Evolutionary conservation across 2,888 invertebrate species (phyloP).

Genomic region (Spodoptera exigua): DNA sequence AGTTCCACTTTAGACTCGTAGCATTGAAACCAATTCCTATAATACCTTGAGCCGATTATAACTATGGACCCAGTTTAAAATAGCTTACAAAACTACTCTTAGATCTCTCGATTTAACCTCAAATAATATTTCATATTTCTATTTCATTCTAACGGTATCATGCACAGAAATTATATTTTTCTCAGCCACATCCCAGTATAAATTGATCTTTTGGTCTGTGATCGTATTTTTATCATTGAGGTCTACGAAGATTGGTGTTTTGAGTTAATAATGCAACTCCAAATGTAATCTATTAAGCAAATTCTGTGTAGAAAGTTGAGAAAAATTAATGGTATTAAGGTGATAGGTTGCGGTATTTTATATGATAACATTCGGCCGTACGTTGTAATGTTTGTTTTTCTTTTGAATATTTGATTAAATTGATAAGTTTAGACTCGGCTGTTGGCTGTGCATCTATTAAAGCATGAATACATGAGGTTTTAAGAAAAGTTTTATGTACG

Average conservation of each 20-base stretch:
- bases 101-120: constrained; percentile 36
- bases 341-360: constrained; percentile 62
- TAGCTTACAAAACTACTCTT: constrained; percentile 9
- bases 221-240: neutral
- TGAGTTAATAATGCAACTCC: constrained; percentile 36
- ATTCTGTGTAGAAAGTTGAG: constrained; percentile 67
- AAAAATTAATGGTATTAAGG: constrained; percentile 64
- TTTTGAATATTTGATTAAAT: constrained; percentile 58
- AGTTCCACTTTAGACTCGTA: constrained; percentile 18
- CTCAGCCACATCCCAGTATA: constrained; percentile 25
- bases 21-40: constrained; percentile 16
- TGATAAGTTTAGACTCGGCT: constrained; percentile 37
- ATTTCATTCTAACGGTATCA: constrained; percentile 56
- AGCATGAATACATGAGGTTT: constrained; percentile 28
- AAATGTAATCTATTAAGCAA: constrained; percentile 59
- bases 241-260: constrained; percentile 14
- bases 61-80: constrained; percentile 15
- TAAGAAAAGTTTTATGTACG: constrained; percentile 21
- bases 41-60: constrained; percentile 34
- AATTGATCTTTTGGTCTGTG: constrained; percentile 4
- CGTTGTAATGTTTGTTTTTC: constrained; percentile 61
- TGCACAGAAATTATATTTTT: constrained; percentile 56
- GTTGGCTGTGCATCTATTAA: constrained; percentile 45
- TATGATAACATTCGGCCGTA: constrained; percentile 31
- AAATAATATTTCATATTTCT: constrained; percentile 43